Evolutionary conservation across 2,113 vertebrate species (phyloP).

Genomic region (Henicopernis longicauda): DNA sequence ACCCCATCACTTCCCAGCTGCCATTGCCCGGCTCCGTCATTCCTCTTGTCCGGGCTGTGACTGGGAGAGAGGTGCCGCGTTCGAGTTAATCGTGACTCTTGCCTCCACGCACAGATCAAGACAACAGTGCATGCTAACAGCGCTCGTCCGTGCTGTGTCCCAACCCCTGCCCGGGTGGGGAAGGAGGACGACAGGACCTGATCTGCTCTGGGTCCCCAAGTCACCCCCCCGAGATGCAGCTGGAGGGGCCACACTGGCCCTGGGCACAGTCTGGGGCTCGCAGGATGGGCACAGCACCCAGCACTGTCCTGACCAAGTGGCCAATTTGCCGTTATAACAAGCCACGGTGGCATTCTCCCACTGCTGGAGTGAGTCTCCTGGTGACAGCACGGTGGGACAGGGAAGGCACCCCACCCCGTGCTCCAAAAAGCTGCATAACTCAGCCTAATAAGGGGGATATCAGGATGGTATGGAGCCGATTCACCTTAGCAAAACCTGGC

Average conservation of each 20-base stretch:
- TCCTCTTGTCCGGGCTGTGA: not conserved
- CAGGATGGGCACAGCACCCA: not conserved
- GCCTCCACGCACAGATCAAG: not conserved
- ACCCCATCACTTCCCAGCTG: not conserved
- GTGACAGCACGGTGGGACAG: not conserved
- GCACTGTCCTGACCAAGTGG: not conserved
- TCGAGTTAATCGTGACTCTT: rapidly evolving
- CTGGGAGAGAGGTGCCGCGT: rapidly evolving
- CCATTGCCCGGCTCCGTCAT: not conserved
- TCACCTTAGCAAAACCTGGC: not conserved
- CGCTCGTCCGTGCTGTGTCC: rapidly evolving
- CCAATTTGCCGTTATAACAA: rapidly evolving
- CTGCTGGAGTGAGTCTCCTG: not conserved
- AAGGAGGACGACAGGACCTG: not conserved
- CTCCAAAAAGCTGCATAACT: not conserved
- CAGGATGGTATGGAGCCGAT: not conserved
- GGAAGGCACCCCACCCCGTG: not conserved
- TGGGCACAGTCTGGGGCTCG: not conserved
- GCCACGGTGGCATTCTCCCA: rapidly evolving
- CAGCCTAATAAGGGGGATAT: not conserved
- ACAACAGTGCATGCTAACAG: rapidly evolving
- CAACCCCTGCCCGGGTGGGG: not conserved
- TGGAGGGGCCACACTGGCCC: not conserved
- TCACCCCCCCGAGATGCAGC: rapidly evolving
- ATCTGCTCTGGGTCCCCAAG: rapidly evolving